Percentiles rank a stretch among this genome's conserved stretches.
Conservation (phyloP, 2,888 invertebrate species). For the Eupithecia dodoneata region DNA sequence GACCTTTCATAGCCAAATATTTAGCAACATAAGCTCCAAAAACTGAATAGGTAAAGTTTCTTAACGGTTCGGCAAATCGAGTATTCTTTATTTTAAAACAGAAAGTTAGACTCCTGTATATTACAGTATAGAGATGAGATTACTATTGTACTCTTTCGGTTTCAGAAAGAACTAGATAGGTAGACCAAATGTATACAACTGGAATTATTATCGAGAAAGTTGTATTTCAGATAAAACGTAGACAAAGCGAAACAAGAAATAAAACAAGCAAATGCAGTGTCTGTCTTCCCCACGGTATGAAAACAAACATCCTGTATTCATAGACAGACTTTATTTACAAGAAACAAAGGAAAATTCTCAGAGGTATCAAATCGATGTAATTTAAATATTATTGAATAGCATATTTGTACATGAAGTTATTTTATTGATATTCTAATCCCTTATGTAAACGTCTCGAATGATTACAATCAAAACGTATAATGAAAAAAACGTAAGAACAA, state of each 20-base stretch:
- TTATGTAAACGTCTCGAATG: background rate
- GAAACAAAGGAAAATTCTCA: background rate
- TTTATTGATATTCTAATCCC: background rate
- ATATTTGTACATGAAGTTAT: background rate
- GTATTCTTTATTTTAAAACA: conserved; percentile 36
- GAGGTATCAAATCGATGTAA: background rate
- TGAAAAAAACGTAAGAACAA: background rate
- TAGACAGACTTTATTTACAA: background rate
- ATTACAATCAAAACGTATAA: background rate
- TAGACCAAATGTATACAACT: background rate
- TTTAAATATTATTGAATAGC: background rate
- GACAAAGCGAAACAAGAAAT: conserved; percentile 9
- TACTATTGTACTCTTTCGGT: background rate
- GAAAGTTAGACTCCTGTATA: conserved; percentile 15
- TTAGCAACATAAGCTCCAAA: conserved; percentile 45
- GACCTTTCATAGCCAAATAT: conserved; percentile 35
- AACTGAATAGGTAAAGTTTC: conserved; percentile 40
- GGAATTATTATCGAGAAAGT: background rate
- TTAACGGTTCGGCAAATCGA: conserved; percentile 45
- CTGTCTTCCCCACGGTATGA: conserved; percentile 16
- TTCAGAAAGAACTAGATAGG: background rate
- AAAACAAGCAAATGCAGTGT: conserved; percentile 16
- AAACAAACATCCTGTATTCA: conserved; percentile 19
- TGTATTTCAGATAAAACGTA: conserved; percentile 9
- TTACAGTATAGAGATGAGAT: background rate